Evolutionary conservation across 2,888 invertebrate genomes (phyloP).

Genomic region (Ichneumoninae sp.): DNA sequence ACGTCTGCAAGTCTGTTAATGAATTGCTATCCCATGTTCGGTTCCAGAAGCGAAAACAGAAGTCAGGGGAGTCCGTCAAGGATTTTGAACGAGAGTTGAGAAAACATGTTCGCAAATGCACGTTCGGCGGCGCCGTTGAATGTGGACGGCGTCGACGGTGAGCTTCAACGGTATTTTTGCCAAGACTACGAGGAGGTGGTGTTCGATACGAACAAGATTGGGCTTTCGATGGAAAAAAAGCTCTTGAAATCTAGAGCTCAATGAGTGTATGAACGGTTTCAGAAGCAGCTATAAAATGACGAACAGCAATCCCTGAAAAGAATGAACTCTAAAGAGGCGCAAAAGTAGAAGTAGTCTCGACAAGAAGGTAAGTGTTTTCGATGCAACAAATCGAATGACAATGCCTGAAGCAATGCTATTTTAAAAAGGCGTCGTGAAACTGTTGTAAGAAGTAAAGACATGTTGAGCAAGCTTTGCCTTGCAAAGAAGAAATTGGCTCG

Average conservation of each 20-base stretch:
- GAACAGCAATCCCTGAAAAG: neutral
- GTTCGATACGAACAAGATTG: conserved; percentile 28
- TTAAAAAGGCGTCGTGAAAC: conserved; percentile 34
- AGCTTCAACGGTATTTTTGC: too few species aligned
- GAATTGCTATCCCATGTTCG: conserved; percentile 17
- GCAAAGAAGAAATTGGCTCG: neutral
- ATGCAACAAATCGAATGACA: conserved; percentile 41
- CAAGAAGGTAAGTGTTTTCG: conserved; percentile 20
- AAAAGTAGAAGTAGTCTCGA: neutral
- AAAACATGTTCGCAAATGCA: too few species aligned
- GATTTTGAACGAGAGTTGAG: conserved; percentile 17
- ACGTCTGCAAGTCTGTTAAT: conserved; percentile 32
- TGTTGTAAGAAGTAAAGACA: conserved; percentile 25
- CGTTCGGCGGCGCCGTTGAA: neutral
- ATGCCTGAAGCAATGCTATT: conserved; percentile 35
- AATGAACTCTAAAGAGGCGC: neutral
- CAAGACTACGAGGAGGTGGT: neutral
- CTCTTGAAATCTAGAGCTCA: conserved; percentile 29
- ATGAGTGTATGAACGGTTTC: conserved; percentile 34
- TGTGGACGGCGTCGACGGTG: too few species aligned
- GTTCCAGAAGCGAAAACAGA: conserved; percentile 34
- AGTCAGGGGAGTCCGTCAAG: conserved; percentile 1
- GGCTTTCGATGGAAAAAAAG: conserved; percentile 39
- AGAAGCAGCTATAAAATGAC: conserved; percentile 30
- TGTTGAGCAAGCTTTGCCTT: conserved; percentile 12